Percentiles rank a stretch among this genome's conserved stretches.
Conservation (phyloP, 2,113 vertebrate genomes). For the Ifrita kowaldi region DNA sequence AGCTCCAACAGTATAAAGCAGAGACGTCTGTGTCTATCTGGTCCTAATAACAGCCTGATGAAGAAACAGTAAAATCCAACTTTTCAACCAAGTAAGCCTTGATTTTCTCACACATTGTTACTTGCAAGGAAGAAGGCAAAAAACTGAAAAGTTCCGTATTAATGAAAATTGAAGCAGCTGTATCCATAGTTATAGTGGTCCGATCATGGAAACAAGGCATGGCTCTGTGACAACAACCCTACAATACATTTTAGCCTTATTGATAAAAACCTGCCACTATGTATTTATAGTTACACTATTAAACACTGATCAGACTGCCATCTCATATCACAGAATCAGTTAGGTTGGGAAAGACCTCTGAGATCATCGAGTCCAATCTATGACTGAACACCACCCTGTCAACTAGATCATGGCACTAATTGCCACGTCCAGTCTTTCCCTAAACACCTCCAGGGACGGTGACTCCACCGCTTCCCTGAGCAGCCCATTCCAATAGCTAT, state of each 20-base stretch:
- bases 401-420: neutral
- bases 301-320: neutral
- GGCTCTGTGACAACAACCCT: neutral
- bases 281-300: neutral
- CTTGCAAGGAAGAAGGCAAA: neutral
- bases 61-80: neutral
- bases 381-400: neutral
- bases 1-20: neutral
- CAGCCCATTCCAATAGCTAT: neutral
- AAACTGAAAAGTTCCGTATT: neutral
- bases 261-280: neutral
- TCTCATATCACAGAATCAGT: neutral
- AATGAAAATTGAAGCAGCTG: neutral
- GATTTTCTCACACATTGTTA: neutral
- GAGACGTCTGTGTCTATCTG: neutral
- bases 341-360: neutral
- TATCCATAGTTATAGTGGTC: accelerated
- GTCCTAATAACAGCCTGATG: neutral
- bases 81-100: neutral
- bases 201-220: neutral
- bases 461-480: neutral
- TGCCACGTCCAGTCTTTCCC: neutral
- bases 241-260: accelerated
- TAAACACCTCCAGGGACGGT: neutral
- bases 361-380: neutral